Evolutionary conservation across 2,797 vertebrate species (phyloP), one percentile per base, ranked within the genome.

Genomic region (Channallabes apus): DNA sequence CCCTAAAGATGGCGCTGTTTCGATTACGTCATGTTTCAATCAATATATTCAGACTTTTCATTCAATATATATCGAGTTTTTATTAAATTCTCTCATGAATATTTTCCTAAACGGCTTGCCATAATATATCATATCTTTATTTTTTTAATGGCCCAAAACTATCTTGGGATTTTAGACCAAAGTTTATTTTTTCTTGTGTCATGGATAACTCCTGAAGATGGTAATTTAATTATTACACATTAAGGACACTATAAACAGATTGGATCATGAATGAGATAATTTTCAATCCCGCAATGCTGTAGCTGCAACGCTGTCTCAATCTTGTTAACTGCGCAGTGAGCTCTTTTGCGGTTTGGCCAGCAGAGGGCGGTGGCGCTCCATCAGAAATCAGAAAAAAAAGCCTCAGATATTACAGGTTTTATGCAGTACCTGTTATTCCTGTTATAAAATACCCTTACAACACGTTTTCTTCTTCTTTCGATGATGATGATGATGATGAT

Each of bases 301-400:
- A 62, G 20, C 22, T 24, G 20, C 20, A 54, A 51, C 12, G 6
- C 24, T 1, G 5, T 18, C 54, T 59, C 8, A 3, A 5, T 58
- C 12, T 73, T 75, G 24, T 56, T 29, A 56, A 51, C n/a, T 11
- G 20, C 7, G 20, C 58, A 54, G 15, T 54, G n/a, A 69, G 76
- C 69, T 11, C n/a, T 46, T 56, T 51, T 32, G 67, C 24, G 59
- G 3, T 65, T 4, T 56, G 4, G 18, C 86, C 90, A 89, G 83
- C 65, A 89, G 90, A 89, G 85, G 88, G 62, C 86, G 59, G 67
- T 82, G 22, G 73, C 20, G 80, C 54, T 84, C 86, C 59, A 84
- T 82, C 46, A 68, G 56, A 87, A 69, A 84, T 27, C 54, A 61
- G 54, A 6, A 20, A 0, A 20, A 0, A 51, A 29, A 46, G 15